Percentiles rank a stretch among this genome's conserved stretches.
Conservation (phyloP, 1,140 invertebrate genomes). For the Drosophila sucinea region DNA sequence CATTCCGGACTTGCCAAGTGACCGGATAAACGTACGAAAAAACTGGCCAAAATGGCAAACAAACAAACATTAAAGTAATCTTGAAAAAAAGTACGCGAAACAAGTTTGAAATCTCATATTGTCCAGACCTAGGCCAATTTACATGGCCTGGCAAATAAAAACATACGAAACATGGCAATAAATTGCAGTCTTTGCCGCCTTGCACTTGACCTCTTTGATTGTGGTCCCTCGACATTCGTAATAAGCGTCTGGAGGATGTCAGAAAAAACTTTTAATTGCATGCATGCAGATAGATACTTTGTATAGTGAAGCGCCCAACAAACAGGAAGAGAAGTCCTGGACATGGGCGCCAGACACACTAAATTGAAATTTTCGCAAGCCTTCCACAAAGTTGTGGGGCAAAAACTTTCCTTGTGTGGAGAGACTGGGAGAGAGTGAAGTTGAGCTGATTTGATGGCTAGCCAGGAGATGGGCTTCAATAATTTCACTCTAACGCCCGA, state of each 20-base stretch:
- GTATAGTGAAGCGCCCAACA: slow-evolving; percentile 16
- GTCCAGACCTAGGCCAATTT: slow-evolving; percentile 63
- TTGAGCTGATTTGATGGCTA: slow-evolving; percentile 56
- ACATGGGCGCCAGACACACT: slow-evolving; percentile 37
- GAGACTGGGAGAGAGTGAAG: neutral
- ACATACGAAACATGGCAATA: slow-evolving; percentile 31
- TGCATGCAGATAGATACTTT: slow-evolving; percentile 22
- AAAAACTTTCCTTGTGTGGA: slow-evolving; percentile 50
- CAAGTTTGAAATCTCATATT: slow-evolving; percentile 8
- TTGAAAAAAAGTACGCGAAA: neutral
- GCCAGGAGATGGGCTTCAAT: slow-evolving; percentile 42
- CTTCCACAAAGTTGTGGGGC: slow-evolving; percentile 43
- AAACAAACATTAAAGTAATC: slow-evolving; percentile 12
- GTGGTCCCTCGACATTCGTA: slow-evolving; percentile 71
- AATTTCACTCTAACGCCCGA: slow-evolving; percentile 21
- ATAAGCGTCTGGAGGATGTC: slow-evolving; percentile 64
- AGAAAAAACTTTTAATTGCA: slow-evolving; percentile 75
- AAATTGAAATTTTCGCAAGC: slow-evolving; percentile 62
- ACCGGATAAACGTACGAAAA: neutral
- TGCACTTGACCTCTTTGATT: slow-evolving; percentile 70
- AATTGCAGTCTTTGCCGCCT: slow-evolving; percentile 49
- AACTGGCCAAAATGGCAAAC: neutral
- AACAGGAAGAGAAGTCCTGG: neutral
- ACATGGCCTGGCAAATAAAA: slow-evolving; percentile 21
- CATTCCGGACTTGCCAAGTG: slow-evolving; percentile 1